Base-by-base conservation (phyloP, 2,113 vertebrate species). In the Rhinolophus ferrumequinum region DNA sequence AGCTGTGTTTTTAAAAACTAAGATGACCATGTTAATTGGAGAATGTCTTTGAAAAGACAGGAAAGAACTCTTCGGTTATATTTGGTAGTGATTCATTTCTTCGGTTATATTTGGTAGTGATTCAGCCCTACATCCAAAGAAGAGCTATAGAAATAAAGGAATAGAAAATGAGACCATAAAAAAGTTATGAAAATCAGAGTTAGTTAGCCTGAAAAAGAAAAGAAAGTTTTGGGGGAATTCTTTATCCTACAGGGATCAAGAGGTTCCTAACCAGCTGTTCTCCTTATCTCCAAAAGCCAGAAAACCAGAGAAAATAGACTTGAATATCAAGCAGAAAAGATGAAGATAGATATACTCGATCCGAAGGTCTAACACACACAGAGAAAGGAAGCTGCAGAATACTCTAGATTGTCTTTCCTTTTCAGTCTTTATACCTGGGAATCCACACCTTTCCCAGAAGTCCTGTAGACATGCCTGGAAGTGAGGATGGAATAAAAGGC, bases 141-240 rank as follows among this genome's bases (percentile, higher is more conserved):
- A 95, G 19, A 87, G 24, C 38, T 69, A 70, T 76, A 72, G 90
- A 96, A 92, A 95, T 89, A 96, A 89, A 82, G 69, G 41, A 58
- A 76, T 95, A 70, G 41, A 58, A 92, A 83, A 88, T 50, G 52
- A 94, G 88, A 54, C 50, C 22, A 15, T 72, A 81, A 93, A 62
- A 73, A 94, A 91, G 85, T 33, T 96, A 52, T 83, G n/a, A 44
- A 96, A 87, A 84, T 93, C 33, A 90, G 72, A 88, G 12, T 66
- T 82, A 79, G 72, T 92, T 80, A 89, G 15, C 44, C 70, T 82
- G 16, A 56, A 90, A 70, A 90, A 93, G 12, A 85, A 88, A 95
- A 76, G 54, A 69, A 92, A 58, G 66, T 60, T 90, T 69, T 92
- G 52, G 75, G 70, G 12, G 26, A 75, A 89, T 95, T 95, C 52